A percentile compares a stretch with the other conserved stretches of the same genome.
Evolutionary conservation across 2,797 vertebrate genomes (phyloP).

Genomic region (Petrocephalus sullivani): DNA sequence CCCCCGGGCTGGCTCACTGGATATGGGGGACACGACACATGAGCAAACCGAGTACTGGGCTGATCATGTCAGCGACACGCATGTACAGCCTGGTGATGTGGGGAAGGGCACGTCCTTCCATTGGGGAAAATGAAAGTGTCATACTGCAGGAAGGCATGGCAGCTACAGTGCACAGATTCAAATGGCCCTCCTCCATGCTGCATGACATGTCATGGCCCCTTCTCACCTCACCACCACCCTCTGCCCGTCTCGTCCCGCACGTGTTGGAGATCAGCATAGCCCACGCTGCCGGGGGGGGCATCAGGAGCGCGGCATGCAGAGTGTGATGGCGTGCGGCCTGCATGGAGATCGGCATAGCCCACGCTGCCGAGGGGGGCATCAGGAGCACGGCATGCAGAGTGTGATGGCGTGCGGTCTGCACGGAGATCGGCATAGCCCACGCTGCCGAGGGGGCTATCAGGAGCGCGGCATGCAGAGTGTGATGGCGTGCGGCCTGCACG

Average conservation of each 20-base stretch:
- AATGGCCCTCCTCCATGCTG: neutral
- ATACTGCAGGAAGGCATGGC: too few relatives aligned
- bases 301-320: too few relatives aligned
- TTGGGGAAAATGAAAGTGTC: neutral
- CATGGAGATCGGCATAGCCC: neutral
- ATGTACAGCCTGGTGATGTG: neutral
- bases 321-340: too few relatives aligned
- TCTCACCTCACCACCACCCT: neutral
- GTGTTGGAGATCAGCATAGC: neutral
- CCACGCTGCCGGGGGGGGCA: neutral
- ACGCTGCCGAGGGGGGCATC: neutral
- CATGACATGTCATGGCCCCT: neutral
- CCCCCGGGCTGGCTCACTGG: neutral
- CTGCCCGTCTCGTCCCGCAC: neutral
- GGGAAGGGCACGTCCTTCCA: neutral
- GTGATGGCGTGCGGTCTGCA: slow-evolving; percentile 55
- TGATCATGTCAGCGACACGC: neutral
- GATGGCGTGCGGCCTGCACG: too few relatives aligned
- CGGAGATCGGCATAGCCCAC: too few relatives aligned
- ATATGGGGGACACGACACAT: neutral
- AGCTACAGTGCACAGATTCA: neutral
- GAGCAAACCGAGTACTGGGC: neutral
- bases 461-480: too few relatives aligned
- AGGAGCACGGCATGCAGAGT: slow-evolving; percentile 33
- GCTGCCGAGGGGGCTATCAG: too few relatives aligned